Evolutionary conservation across 2,113 vertebrate genomes (phyloP).

Genomic region (Sturnus vulgaris): DNA sequence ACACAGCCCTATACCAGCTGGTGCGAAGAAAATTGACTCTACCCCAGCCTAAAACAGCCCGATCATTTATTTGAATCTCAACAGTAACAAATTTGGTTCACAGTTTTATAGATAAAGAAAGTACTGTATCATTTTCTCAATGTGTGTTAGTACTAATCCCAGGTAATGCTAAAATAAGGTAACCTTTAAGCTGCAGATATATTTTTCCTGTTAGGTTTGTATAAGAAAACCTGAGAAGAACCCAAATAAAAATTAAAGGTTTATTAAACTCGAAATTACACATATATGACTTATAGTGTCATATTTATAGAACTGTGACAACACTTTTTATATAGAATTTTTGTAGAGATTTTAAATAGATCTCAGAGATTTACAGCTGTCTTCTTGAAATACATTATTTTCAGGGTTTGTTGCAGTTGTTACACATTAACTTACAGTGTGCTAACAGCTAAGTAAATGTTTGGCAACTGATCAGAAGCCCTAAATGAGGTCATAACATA

Average conservation of each 20-base stretch:
- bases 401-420: background rate
- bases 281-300: background rate
- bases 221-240: background rate
- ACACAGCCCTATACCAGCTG: background rate
- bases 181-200: background rate
- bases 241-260: background rate
- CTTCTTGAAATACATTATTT: background rate
- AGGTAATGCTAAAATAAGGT: background rate
- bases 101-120: background rate
- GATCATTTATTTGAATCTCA: background rate
- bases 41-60: background rate
- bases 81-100: background rate
- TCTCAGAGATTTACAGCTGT: background rate
- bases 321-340: background rate
- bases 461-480: conserved; percentile 24
- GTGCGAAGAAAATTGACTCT: background rate
- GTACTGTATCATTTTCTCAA: background rate
- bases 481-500: conserved; percentile 13
- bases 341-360: background rate
- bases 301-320: background rate
- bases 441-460: conserved; percentile 50
- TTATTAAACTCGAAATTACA: background rate
- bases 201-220: background rate
- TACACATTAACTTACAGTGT: conserved; percentile 41
- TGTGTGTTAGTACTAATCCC: background rate